Percentiles rank a stretch among this genome's conserved stretches.
Conservation (phyloP, 1,140 invertebrate genomes). For the Sitodiplosis mosellana region DNA sequence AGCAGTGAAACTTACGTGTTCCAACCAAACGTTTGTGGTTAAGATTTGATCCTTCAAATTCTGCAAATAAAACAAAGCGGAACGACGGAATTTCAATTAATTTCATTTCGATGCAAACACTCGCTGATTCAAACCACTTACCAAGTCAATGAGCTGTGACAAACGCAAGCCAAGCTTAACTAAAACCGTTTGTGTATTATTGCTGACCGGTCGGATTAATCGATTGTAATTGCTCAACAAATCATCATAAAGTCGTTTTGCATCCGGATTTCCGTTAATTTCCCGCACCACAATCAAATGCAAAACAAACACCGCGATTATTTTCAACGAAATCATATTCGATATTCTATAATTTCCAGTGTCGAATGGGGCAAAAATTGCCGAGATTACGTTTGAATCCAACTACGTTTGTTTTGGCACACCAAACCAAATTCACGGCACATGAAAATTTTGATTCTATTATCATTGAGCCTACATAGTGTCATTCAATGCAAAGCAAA, state of each 20-base stretch:
- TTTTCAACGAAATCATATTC: too few relatives aligned
- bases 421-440: too few relatives aligned
- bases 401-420: too few relatives aligned
- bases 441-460: too few relatives aligned
- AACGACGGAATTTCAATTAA: background rate
- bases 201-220: conserved; percentile 78
- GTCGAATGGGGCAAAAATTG: too few relatives aligned
- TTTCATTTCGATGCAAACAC: too few relatives aligned
- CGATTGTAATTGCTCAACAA: conserved; percentile 92
- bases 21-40: conserved; percentile 90
- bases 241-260: conserved; percentile 85
- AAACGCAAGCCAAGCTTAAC: conserved; percentile 81
- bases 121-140: conserved; percentile 36
- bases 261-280: conserved; percentile 55
- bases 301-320: too few relatives aligned
- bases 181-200: conserved; percentile 82
- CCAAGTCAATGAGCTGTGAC: conserved; percentile 90
- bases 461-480: too few relatives aligned
- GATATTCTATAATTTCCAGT: too few relatives aligned
- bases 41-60: conserved; percentile 93
- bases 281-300: too few relatives aligned
- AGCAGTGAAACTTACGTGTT: conserved; percentile 55
- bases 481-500: too few relatives aligned
- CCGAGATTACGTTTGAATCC: too few relatives aligned
- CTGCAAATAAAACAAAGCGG: conserved; percentile 33